phyloP scores from a whole-genome alignment of 92 coral and sea anemone species.

The Heliopora coerulea region DNA sequence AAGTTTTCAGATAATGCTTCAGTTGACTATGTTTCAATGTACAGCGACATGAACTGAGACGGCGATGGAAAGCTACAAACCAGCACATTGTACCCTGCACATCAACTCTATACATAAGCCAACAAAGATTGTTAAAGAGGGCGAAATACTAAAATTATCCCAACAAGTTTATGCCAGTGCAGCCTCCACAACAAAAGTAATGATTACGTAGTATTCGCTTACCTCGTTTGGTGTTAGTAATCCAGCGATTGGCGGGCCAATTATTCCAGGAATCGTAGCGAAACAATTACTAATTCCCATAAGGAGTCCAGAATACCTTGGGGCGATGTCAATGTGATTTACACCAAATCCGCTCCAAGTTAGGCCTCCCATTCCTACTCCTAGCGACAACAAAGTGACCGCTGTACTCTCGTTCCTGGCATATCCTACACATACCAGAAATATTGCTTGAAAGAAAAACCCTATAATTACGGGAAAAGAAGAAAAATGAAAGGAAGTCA shows the following conservation, averaged over 20 bases:
- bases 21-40: too few relatives aligned
- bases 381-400: conserved; percentile 70
- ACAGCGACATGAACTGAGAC: too few relatives aligned
- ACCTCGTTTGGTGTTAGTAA: conserved; percentile 77
- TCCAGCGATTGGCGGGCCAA: conserved; percentile 92
- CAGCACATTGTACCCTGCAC: too few relatives aligned
- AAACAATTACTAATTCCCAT: conserved; percentile 84
- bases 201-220: too few relatives aligned
- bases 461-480: conserved; percentile 54
- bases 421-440: conserved; percentile 77
- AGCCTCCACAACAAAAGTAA: not conserved
- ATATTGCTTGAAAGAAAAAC: conserved; percentile 70
- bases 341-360: conserved; percentile 96
- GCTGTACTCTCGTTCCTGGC: conserved; percentile 69
- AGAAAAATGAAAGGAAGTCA: too few relatives aligned
- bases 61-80: too few relatives aligned
- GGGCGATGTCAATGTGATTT: conserved; percentile 92
- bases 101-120: too few relatives aligned
- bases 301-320: conserved; percentile 82
- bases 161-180: too few relatives aligned
- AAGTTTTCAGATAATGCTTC: too few relatives aligned
- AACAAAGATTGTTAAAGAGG: too few relatives aligned
- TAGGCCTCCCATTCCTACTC: conserved; percentile 90
- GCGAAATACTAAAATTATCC: too few relatives aligned
- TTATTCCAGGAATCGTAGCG: conserved; percentile 88